phyloP scores from a whole-genome alignment of 2,113 vertebrate genomes.

The Ia io region DNA sequence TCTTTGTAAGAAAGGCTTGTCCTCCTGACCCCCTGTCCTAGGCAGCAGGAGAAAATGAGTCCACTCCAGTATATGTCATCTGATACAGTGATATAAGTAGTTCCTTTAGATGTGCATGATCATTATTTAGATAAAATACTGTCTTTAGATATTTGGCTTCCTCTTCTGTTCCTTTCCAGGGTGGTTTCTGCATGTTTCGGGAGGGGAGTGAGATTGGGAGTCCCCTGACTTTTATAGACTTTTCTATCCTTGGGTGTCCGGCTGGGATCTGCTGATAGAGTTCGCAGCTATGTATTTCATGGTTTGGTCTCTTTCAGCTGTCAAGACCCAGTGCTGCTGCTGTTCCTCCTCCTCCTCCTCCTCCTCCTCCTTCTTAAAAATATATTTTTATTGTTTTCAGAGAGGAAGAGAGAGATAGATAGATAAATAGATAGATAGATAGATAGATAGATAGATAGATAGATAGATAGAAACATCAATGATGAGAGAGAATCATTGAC shows the following conservation, averaged over 20 bases:
- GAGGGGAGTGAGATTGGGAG: neutral
- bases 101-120: neutral
- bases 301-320: neutral
- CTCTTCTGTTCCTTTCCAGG: neutral
- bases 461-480: no score
- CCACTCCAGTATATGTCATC: neutral
- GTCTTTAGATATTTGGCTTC: neutral
- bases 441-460: no score
- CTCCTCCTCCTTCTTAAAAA: no score
- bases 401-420: no score
- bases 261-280: neutral
- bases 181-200: neutral
- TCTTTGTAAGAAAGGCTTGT: neutral
- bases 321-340: neutral
- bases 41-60: neutral
- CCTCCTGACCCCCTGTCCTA: neutral
- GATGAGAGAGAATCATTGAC: no score
- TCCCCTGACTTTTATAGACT: neutral
- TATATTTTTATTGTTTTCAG: no score
- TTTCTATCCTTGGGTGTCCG: neutral
- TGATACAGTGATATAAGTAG: neutral
- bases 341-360: no score
- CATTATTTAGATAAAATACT: neutral
- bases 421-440: no score
- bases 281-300: neutral